phyloP scores from a whole-genome alignment of 2,113 vertebrate species.

The Oriolus oriolus region DNA sequence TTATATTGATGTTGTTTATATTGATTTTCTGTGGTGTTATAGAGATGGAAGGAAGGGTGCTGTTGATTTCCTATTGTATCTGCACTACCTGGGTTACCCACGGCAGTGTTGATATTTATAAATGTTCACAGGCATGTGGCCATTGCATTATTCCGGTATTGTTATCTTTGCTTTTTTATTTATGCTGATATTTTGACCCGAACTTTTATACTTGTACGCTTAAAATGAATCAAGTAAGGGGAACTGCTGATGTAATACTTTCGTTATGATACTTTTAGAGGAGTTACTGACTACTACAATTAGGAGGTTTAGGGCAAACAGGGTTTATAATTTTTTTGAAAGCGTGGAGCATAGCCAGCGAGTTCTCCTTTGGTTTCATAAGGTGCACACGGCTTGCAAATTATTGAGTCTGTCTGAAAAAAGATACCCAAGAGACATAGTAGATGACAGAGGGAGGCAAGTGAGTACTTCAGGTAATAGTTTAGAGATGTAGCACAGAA shows the following conservation, averaged over 20 bases:
- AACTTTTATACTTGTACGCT: not conserved
- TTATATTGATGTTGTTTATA: not conserved
- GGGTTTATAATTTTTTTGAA: not conserved
- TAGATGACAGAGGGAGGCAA: not conserved
- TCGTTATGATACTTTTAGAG: not conserved
- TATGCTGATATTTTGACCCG: not conserved
- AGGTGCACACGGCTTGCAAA: not conserved
- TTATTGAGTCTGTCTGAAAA: not conserved
- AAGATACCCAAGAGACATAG: not conserved
- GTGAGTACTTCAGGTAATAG: not conserved
- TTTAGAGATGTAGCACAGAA: not conserved
- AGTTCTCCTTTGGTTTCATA: not conserved
- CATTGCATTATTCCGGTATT: not conserved
- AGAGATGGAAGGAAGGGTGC: not conserved
- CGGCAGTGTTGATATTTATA: not conserved
- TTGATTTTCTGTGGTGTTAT: not conserved
- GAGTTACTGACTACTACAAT: not conserved
- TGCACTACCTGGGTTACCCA: not conserved
- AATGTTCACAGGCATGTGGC: rapidly evolving
- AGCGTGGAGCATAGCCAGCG: not conserved
- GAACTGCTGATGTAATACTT: rapidly evolving
- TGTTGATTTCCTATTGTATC: not conserved
- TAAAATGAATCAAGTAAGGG: not conserved
- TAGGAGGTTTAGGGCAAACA: not conserved
- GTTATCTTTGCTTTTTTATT: not conserved